phyloP scores from a whole-genome alignment of 2,888 invertebrate species.

The Microctonus aethiopoides region DNA sequence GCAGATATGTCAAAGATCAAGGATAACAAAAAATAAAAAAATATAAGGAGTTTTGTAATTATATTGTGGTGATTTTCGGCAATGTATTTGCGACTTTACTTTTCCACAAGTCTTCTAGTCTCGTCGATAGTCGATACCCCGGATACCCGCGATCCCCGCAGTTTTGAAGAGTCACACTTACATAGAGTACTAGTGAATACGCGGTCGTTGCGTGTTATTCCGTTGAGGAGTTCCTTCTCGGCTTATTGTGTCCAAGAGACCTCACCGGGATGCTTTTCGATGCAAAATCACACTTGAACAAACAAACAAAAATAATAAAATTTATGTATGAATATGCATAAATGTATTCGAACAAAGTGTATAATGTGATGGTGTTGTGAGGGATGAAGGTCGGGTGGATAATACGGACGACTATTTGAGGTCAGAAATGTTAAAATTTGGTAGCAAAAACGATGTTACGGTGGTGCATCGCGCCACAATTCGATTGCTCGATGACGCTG shows the following conservation, averaged over 20 bases:
- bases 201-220: no score
- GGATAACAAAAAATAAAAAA: no score
- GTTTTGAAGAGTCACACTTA: no score
- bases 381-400: slow-evolving; percentile 63
- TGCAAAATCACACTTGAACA: background rate
- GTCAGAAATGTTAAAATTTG: slow-evolving; percentile 69
- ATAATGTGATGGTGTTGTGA: slow-evolving; percentile 61
- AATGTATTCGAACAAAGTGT: slow-evolving; percentile 52
- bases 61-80: no score
- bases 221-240: slow-evolving; percentile 24
- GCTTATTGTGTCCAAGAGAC: background rate
- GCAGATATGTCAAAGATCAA: no score
- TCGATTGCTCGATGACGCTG: slow-evolving; percentile 88
- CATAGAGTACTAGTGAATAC: no score
- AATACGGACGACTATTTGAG: slow-evolving; percentile 63
- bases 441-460: slow-evolving; percentile 69
- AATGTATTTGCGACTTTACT: no score
- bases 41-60: no score
- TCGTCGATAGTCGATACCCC: no score
- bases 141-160: no score
- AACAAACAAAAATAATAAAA: background rate
- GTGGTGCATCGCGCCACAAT: slow-evolving; percentile 74
- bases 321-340: background rate
- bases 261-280: slow-evolving; percentile 12
- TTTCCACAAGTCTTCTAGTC: no score